A percentile compares a stretch with the other conserved stretches of the same genome.
These are phyloP conservation scores for Cololabis saira DNA, from an alignment of 2,113 vertebrate genomes.

Conservation along the genomic window DNA sequence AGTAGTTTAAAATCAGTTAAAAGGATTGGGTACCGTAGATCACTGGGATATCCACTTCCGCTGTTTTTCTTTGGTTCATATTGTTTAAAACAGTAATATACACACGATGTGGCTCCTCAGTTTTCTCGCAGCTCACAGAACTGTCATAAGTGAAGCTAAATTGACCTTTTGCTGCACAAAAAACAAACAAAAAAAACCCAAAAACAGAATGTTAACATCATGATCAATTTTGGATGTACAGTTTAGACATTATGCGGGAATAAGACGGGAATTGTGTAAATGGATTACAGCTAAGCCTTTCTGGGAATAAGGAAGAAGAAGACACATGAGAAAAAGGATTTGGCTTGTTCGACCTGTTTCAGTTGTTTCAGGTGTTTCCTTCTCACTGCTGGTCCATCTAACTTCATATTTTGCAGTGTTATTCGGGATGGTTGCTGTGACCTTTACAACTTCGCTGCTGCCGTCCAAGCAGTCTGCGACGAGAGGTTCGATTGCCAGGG, in stretches of 20 bases:
- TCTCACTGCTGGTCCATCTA: background rate
- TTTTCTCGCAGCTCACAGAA: background rate
- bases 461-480: constrained; percentile 42
- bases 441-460: accelerated
- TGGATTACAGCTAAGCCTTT: background rate
- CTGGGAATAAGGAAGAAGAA: background rate
- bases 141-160: background rate
- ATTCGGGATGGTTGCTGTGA: constrained; percentile 28
- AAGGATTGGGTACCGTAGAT: constrained; percentile 55
- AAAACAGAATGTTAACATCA: too few species aligned
- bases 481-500: constrained; percentile 20
- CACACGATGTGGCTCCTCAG: background rate
- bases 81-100: constrained; percentile 47
- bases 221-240: too few species aligned
- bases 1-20: background rate
- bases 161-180: accelerated
- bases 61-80: accelerated
- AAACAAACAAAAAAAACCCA: too few species aligned
- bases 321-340: background rate
- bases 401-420: background rate
- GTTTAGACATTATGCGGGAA: too few species aligned
- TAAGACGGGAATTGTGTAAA: too few species aligned
- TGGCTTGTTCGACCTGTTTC: accelerated
- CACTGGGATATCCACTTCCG: constrained; percentile 35
- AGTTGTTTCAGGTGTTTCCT: accelerated